Conservation (phyloP, 2,113 vertebrate genomes). For the human region GRCh38 chr5:133349501-133350000, state of each 20-base stretch:
- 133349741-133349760: neutral
- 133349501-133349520: neutral
- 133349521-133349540: rapidly evolving
- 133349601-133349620: neutral
- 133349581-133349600: neutral
- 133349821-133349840: neutral
- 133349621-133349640: neutral
- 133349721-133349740: rapidly evolving
- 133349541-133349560: neutral
- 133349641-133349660: neutral
- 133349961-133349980: neutral
- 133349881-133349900: neutral
- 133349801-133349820: too few species aligned
- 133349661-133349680: neutral
- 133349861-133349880: neutral
- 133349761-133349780: neutral
- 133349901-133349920: neutral
- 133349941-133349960: neutral
- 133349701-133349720: too few species aligned
- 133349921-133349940: neutral
- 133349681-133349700: neutral
- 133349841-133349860: neutral
- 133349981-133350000: neutral
- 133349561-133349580: neutral
- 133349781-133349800: neutral